phyloP scores from a whole-genome alignment of 2,797 vertebrate genomes.

The Oreochromis grahami region DNA sequence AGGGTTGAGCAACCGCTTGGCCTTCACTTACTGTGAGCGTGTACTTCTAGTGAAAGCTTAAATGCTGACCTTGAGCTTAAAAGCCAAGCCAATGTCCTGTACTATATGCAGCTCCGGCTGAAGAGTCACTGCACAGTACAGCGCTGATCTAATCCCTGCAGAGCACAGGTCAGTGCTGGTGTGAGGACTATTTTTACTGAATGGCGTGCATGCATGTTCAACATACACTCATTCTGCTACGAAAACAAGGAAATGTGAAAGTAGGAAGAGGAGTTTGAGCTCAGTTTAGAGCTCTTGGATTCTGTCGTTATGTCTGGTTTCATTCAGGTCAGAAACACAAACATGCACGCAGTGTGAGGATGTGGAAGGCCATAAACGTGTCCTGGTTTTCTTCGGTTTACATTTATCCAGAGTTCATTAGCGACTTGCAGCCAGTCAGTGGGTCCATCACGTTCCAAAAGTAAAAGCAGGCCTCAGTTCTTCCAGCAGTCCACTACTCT shows the following conservation, averaged over 20 bases:
- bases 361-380: slow-evolving; percentile 22
- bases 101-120: slow-evolving; percentile 22
- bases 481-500: slow-evolving; percentile 59
- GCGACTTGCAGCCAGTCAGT: not conserved
- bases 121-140: slow-evolving; percentile 1
- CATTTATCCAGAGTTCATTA: slow-evolving; percentile 25
- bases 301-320: slow-evolving; percentile 49
- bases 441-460: not conserved
- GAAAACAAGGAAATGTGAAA: not conserved
- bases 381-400: slow-evolving; percentile 36
- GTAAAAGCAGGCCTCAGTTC: not conserved
- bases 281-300: not conserved
- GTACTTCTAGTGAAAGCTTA: slow-evolving; percentile 51
- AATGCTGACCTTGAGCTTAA: slow-evolving; percentile 54
- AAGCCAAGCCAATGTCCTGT: slow-evolving; percentile 58
- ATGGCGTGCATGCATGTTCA: not conserved
- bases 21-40: slow-evolving; percentile 9
- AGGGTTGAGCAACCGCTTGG: slow-evolving; percentile 19
- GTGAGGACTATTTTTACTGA: slow-evolving; percentile 23
- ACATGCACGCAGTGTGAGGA: not conserved
- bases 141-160: slow-evolving; percentile 36
- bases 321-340: slow-evolving; percentile 30
- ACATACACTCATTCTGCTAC: not conserved
- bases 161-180: slow-evolving; percentile 6
- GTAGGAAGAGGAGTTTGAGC: not conserved